phyloP scores from a whole-genome alignment of 2,888 invertebrate genomes.

The Liodrosophila aerea region DNA sequence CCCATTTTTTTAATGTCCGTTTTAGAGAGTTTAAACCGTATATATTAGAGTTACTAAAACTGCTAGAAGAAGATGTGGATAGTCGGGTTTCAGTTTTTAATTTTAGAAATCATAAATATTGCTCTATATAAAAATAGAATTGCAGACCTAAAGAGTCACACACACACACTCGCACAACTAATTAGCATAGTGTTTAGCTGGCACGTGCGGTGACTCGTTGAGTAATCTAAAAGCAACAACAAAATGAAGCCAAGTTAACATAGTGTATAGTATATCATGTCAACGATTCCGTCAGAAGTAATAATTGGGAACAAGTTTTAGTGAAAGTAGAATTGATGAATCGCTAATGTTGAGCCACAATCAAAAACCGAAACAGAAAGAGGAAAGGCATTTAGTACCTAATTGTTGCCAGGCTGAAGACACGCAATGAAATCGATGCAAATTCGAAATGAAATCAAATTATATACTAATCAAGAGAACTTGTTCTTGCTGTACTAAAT shows the following conservation, averaged over 20 bases:
- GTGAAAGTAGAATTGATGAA: slow-evolving; percentile 29
- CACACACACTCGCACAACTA: not conserved
- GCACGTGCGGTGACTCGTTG: slow-evolving; percentile 1
- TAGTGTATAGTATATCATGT: no score
- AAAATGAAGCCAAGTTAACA: no score
- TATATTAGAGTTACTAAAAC: no score
- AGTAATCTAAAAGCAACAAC: no score
- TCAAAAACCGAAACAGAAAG: slow-evolving; percentile 2
- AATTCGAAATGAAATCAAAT: not conserved
- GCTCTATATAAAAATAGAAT: not conserved
- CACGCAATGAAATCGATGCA: slow-evolving; percentile 18
- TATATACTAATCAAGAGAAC: not conserved
- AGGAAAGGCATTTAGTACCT: slow-evolving; percentile 5
- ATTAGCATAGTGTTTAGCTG: slow-evolving; percentile 11
- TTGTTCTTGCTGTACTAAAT: no score
- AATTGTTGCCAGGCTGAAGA: slow-evolving; percentile 8
- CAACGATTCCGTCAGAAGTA: not conserved
- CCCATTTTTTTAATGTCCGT: no score
- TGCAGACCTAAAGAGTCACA: not conserved
- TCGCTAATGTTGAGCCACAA: slow-evolving; percentile 8
- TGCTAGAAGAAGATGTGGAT: no score
- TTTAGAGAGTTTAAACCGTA: no score
- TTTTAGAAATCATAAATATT: not conserved
- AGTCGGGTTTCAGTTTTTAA: no score
- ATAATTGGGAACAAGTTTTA: slow-evolving; percentile 13